Conservation (phyloP, 2,113 vertebrate species). For the Trichechus manatus region DNA sequence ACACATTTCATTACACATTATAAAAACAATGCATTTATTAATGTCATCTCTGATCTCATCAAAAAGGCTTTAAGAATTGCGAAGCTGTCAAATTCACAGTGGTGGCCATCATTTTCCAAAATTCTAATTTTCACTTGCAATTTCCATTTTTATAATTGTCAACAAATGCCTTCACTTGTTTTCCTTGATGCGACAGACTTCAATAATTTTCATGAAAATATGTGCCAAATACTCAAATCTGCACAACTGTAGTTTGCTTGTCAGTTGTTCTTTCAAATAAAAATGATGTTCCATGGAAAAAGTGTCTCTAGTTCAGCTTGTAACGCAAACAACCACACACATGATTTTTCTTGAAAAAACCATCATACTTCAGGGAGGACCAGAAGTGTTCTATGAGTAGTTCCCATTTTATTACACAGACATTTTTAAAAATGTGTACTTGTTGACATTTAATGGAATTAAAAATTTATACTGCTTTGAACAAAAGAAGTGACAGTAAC, state of each 20-base stretch:
- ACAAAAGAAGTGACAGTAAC: neutral
- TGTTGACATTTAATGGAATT: neutral
- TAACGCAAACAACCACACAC: neutral
- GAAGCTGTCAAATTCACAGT: neutral
- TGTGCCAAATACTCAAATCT: neutral
- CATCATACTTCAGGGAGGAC: neutral
- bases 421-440: neutral
- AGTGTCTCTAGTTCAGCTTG: neutral
- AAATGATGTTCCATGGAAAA: neutral
- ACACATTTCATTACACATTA: neutral
- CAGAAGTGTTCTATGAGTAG: neutral
- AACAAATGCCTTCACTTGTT: neutral
- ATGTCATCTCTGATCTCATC: neutral
- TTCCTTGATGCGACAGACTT: neutral
- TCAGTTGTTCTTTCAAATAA: neutral
- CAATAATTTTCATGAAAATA: neutral
- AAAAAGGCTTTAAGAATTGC: neutral
- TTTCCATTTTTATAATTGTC: neutral
- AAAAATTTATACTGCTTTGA: neutral
- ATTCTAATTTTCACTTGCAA: neutral
- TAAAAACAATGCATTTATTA: neutral
- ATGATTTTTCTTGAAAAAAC: neutral
- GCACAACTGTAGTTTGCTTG: neutral
- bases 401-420: neutral
- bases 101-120: neutral